phyloP scores from a whole-genome alignment of 2,113 vertebrate genomes.

The Gambusia affinis region DNA sequence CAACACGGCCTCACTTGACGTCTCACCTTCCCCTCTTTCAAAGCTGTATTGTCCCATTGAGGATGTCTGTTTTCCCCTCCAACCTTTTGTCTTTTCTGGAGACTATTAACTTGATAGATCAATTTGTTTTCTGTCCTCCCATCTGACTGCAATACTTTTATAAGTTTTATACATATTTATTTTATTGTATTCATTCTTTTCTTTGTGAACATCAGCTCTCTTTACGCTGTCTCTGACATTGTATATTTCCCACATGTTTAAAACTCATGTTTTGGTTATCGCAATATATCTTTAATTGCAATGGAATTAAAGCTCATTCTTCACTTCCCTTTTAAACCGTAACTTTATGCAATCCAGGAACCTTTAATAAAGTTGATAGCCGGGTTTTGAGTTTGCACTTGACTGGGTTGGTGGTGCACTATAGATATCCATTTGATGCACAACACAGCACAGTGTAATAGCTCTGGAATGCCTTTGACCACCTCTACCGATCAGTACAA shows the following conservation, averaged over 20 bases:
- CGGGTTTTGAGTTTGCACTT: conserved; percentile 11
- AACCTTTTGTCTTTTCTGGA: conserved; percentile 21
- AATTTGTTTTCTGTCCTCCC: conserved; percentile 19
- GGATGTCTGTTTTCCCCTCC: conserved; percentile 31
- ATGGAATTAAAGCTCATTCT: neutral
- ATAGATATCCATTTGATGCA: conserved; percentile 40
- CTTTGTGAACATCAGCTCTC: neutral
- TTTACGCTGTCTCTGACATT: neutral
- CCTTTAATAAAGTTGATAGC: conserved; percentile 52
- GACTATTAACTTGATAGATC: conserved; percentile 53
- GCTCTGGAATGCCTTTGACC: conserved; percentile 50
- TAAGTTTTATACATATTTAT: neutral
- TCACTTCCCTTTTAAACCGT: neutral
- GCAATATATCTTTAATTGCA: conserved; percentile 2
- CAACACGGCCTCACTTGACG: conserved; percentile 23
- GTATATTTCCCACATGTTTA: neutral
- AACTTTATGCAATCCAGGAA: neutral
- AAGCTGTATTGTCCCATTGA: conserved; percentile 52
- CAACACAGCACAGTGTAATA: conserved; percentile 36
- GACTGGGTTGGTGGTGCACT: neutral
- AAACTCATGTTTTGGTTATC: neutral
- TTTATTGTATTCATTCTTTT: neutral
- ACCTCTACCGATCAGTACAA: conserved; percentile 3
- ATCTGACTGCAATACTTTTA: neutral
- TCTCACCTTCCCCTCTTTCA: conserved; percentile 21